Evolutionary conservation across 2,113 vertebrate genomes (phyloP).

Genomic region (Todiramphus chloris): DNA sequence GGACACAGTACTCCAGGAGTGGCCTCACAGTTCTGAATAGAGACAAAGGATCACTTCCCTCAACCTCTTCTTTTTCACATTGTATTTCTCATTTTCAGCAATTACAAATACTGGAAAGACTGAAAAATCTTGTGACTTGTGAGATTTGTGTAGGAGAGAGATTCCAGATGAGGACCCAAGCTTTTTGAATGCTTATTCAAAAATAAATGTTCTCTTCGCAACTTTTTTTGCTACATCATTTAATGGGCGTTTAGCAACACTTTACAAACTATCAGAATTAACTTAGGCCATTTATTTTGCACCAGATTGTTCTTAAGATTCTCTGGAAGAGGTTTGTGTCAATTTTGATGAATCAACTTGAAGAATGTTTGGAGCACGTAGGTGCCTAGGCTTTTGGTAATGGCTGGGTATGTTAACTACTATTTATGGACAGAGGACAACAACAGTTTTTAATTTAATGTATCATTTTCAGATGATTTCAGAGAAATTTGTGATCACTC

Average conservation of each 20-base stretch:
- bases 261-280: background rate
- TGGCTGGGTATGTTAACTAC: background rate
- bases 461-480: constrained; percentile 6
- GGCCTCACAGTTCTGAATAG: too few species aligned
- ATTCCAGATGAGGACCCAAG: too few species aligned
- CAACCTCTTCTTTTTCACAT: too few species aligned
- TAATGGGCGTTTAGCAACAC: background rate
- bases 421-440: background rate
- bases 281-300: background rate
- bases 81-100: too few species aligned
- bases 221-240: background rate
- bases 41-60: too few species aligned
- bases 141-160: too few species aligned
- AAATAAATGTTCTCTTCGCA: background rate
- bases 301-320: background rate
- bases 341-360: background rate
- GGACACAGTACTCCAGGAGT: too few species aligned
- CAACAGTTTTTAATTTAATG: background rate
- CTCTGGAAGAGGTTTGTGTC: background rate
- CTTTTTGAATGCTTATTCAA: too few species aligned
- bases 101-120: too few species aligned
- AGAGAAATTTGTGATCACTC: constrained; percentile 10
- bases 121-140: too few species aligned
- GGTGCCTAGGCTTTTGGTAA: background rate
- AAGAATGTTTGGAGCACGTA: background rate